A percentile compares a stretch with the other conserved stretches of the same genome.
These are phyloP conservation scores for Enteromius thamalakanensis DNA, from an alignment of 2,797 vertebrate species.

Conservation along the genomic window DNA sequence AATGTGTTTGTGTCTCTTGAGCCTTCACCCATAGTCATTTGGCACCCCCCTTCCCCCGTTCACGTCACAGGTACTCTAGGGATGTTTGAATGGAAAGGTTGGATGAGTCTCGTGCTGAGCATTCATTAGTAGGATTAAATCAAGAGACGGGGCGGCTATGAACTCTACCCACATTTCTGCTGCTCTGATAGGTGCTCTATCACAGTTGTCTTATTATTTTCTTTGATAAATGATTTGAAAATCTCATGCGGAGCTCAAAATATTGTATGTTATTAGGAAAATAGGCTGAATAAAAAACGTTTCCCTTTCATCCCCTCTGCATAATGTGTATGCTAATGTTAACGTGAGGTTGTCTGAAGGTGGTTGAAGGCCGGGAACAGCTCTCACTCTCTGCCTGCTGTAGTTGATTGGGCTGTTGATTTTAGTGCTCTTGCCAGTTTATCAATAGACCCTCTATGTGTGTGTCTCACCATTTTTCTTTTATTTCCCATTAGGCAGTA, in stretches of 20 bases:
- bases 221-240: constrained; percentile 42
- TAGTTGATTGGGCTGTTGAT: constrained; percentile 35
- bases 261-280: constrained; percentile 24
- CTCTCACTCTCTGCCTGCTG: constrained; percentile 11
- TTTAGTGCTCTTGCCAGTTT: constrained; percentile 34
- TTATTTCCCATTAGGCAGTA: constrained; percentile 50
- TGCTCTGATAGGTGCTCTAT: constrained; percentile 14
- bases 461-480: constrained; percentile 20
- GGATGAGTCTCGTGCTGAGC: constrained; percentile 19
- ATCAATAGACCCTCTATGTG: constrained; percentile 33
- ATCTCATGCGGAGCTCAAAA: constrained; percentile 37
- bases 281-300: constrained; percentile 23
- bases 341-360: constrained; percentile 40
- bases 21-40: not conserved
- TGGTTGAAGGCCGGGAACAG: not conserved
- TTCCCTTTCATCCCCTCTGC: constrained; percentile 13
- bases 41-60: not conserved
- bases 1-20: constrained; percentile 9
- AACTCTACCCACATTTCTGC: constrained; percentile 12
- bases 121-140: constrained; percentile 34
- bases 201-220: constrained; percentile 22
- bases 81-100: constrained; percentile 29
- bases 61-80: not conserved
- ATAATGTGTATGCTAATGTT: constrained; percentile 31
- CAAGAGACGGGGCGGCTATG: constrained; percentile 15